Evolutionary conservation across 1,140 invertebrate species (phyloP), one percentile per base, ranked within the genome.

Genomic region (Bradynema listronoti): DNA sequence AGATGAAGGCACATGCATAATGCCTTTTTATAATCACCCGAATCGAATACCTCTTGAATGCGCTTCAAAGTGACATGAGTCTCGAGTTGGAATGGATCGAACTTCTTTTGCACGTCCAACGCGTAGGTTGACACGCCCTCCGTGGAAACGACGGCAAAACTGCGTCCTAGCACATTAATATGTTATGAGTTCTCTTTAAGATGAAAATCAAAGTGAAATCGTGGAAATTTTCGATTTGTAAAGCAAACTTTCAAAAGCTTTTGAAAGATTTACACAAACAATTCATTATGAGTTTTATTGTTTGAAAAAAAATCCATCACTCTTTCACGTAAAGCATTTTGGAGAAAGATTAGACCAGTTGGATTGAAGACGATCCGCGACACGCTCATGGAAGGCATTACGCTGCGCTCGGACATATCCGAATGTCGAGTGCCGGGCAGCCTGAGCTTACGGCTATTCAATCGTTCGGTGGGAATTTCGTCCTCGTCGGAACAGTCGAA

Each of bases 141-240:
- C 9, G 68, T 69, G 14, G 58, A 61, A 9, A 66, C 67, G n/a
- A 69, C 57, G n/a, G 67, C 67, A 53, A 69, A 69, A 3, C 39
- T 43, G 16, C 56, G 39, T 24, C 70, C 61, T 63, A n/a, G n/a
- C n/a, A n/a, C n/a, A n/a, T n/a, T n/a, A n/a, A n/a, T n/a, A n/a
- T n/a, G n/a, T n/a, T n/a, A 55, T 16, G 52, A 53, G 36, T 39
- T 39, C 11, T 39, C 19, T 39, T 39, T 39, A 19, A 39, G 11
- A 39, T 39, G 19, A 11, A 39, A 39, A 39, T 39, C 11, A 39
- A 11, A 11, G 36, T 39, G 11, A 11, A 11, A 19, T 39, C 11
- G 11, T 39, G 11, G 36, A 11, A 11, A 11, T 11, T 11, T 39
- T 39, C 36, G 19, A 39, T 39, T 11, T 11, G 19, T 39, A 39